These are phyloP conservation scores for Rhamnusium bicolor DNA, from an alignment of 2,888 invertebrate species.

Conservation along the genomic window DNA sequence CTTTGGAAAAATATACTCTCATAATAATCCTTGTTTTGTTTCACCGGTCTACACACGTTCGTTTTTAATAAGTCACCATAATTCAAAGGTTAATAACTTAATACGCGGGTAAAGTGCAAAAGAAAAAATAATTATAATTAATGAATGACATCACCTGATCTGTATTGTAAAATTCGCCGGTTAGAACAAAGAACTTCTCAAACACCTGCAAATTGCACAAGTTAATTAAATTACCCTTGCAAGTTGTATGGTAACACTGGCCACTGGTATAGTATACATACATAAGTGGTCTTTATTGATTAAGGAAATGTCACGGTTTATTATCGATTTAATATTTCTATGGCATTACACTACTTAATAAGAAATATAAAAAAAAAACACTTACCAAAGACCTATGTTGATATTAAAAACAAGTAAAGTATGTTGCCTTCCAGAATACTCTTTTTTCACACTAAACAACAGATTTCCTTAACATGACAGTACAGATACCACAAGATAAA, in stretches of 20 bases:
- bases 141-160: neutral
- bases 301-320: constrained; percentile 1
- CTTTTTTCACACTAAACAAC: neutral
- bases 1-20: neutral
- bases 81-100: constrained; percentile 7
- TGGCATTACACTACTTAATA: too few species aligned
- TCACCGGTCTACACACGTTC: neutral
- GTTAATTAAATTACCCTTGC: neutral
- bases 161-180: neutral
- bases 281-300: neutral
- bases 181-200: neutral
- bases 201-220: constrained; percentile 3
- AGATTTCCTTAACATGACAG: neutral
- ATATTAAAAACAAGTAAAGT: neutral
- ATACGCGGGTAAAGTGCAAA: neutral
- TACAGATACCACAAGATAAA: neutral
- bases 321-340: constrained; percentile 1
- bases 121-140: neutral
- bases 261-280: too few species aligned
- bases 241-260: too few species aligned
- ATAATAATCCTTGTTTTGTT: neutral
- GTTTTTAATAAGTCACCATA: neutral
- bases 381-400: neutral
- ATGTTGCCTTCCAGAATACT: neutral
- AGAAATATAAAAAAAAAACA: neutral